Base-by-base conservation (phyloP, 1,140 invertebrate genomes). In the Drosophila saltans region DNA sequence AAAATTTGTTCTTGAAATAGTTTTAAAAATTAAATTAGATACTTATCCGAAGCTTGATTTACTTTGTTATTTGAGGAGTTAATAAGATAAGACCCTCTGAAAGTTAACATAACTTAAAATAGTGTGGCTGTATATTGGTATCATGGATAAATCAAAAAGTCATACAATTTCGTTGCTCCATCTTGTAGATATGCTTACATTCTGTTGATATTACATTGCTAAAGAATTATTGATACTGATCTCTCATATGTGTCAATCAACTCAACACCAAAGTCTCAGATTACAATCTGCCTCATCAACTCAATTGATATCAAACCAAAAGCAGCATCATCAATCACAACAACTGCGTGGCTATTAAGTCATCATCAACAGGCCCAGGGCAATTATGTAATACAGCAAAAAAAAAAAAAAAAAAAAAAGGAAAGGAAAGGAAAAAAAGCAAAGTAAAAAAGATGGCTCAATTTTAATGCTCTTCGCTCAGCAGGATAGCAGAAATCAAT, bases 401-500 rank as follows among this genome's bases (percentile, higher is more conserved):
- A 6, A 64, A 43, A 9, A 63, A 39, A 52, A 52, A 10, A 24
- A 24, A 43, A 36, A 11, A 24, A 41, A 8, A 61, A 58, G 4
- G 28, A 24, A 5, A 68, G 8, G 11, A 33, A 16, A 26, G 21
- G 16, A 16, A 16, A 16, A 16, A 16, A 16, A 16, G 16, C 16
- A 16, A 16, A 16, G 16, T 16, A 48, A 43, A 61, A 66, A 63
- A 63, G 7, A 39, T 61, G 66, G 62, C 52, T 36, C 21, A 52
- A 52, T 52, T 52, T 52, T 52, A 26, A 52, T 52, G 21, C 45
- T 52, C 26, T 59, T 21, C n/a, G 26, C 61, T 56, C n/a, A 48
- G 60, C 39, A 70, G 52, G 52, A 63, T 30, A 60, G 69, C 55
- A 60, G 65, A 76, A 78, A 78, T 78, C 76, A 72, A 78, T 78